These are phyloP conservation scores for Macrophya annulata DNA, from an alignment of 2,888 invertebrate genomes.

Conservation along the genomic window DNA sequence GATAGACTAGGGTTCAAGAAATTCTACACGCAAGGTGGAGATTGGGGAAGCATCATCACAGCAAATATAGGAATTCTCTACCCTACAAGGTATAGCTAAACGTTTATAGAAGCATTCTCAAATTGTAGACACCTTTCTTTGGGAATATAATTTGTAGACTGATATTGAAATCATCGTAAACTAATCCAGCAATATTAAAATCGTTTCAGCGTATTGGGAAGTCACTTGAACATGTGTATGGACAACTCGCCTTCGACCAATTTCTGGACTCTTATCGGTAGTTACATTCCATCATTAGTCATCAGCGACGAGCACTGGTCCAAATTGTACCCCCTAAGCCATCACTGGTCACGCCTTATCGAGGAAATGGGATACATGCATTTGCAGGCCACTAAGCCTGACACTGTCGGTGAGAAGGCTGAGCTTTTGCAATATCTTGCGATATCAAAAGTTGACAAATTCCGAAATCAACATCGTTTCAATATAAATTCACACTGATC, in stretches of 20 bases:
- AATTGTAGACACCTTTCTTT: not conserved
- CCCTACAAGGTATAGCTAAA: slow-evolving; percentile 76
- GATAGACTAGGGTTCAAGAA: slow-evolving; percentile 80
- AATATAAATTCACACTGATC: not conserved
- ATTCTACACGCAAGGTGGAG: slow-evolving; percentile 84
- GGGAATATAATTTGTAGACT: not conserved
- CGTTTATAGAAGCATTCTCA: not conserved
- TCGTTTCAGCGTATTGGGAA: slow-evolving; percentile 80
- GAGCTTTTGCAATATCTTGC: not conserved
- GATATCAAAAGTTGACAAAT: not conserved
- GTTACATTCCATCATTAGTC: slow-evolving; percentile 82
- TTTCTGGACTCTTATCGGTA: slow-evolving; percentile 80
- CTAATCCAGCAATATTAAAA: not conserved
- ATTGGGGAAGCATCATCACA: slow-evolving; percentile 83
- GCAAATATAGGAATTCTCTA: slow-evolving; percentile 79
- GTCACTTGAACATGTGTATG: slow-evolving; percentile 85
- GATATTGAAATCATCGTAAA: not conserved
- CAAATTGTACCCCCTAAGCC: slow-evolving; percentile 81
- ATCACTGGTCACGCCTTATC: slow-evolving; percentile 64
- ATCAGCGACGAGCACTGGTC: slow-evolving; percentile 81
- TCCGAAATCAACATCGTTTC: not conserved
- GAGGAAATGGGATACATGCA: slow-evolving; percentile 86
- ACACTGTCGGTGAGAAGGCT: slow-evolving; percentile 87
- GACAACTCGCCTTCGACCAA: slow-evolving; percentile 69
- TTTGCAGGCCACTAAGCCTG: slow-evolving; percentile 93